Base-by-base conservation (phyloP, 2,888 invertebrate genomes). In the Eilema depressum region DNA sequence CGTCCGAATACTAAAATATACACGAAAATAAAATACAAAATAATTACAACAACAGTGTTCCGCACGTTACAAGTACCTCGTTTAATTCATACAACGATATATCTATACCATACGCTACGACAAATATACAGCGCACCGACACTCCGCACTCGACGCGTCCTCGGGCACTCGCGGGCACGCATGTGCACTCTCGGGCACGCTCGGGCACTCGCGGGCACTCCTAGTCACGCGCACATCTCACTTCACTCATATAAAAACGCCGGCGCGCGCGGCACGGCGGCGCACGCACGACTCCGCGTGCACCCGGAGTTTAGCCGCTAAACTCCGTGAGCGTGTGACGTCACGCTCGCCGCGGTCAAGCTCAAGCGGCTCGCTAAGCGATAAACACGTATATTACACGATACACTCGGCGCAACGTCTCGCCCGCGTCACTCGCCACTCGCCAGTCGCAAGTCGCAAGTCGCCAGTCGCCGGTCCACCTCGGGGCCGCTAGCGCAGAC, bases 31-130 rank as follows among this genome's bases (percentile, higher is more conserved):
- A 81, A 72, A 75, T 73, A 73, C 68, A 81, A 80, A 81, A 73
- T 63, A 71, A 66, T 63, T 41, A 74, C 76, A 71, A 78, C 84
- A 85, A 86, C 89, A 89, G 91, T 86, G 90, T 85, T 86, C 85
- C 88, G 81, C 80, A 83, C 82, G 79, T 84, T 86, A 88, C 84
- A 79, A 79, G 83, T 75, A 76, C 75, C 74, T 79, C 81, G 82
- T 82, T 83, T 86, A 88, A 87, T 85, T 47, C 17, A 47, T 47
- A 88, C 85, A 87, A 86, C 87, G 82, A 89, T 90, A 92, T 88
- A 90, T 90, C 88, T 92, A 92, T 87, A 85, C 83, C 80, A 88
- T 88, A 90, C 88, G 87, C 86, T 33, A 8, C 81, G 84, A 81
- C 83, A 81, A 83, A 79, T 2, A n/a, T n/a, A n/a, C n/a, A n/a